These are phyloP conservation scores for Rallus limicola DNA, from an alignment of 2,113 vertebrate genomes.

Conservation along the genomic window DNA sequence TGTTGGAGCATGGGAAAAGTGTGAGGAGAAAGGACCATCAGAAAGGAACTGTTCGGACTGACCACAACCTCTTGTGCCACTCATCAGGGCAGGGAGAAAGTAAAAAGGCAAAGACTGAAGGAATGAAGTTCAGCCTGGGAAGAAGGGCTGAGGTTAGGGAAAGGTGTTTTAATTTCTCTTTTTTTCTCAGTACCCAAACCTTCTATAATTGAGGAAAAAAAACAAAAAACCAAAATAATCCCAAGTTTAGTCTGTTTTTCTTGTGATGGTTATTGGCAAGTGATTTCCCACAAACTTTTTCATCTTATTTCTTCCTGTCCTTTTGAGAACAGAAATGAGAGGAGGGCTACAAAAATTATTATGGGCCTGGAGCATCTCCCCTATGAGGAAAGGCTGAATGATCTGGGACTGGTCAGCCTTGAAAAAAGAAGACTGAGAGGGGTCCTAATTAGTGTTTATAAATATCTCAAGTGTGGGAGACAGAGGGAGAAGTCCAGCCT, in stretches of 20 bases:
- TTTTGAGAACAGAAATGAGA: neutral
- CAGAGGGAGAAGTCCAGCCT: too few species aligned
- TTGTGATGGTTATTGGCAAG: neutral
- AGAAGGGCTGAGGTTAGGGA: fast-evolving
- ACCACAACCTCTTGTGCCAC: neutral
- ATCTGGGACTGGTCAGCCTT: too few species aligned
- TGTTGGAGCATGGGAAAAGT: neutral
- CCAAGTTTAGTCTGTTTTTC: neutral
- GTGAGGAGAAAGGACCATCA: neutral
- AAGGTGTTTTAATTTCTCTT: neutral
- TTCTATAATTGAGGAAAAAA: neutral
- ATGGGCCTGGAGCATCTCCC: too few species aligned
- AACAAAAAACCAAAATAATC: neutral
- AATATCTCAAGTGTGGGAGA: too few species aligned
- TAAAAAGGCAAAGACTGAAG: neutral
- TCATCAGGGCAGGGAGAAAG: neutral
- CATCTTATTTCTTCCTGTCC: neutral
- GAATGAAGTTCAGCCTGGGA: neutral
- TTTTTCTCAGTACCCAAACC: neutral
- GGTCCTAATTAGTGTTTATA: too few species aligned
- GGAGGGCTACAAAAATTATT: too few species aligned
- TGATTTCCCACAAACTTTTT: neutral
- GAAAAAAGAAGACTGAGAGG: too few species aligned
- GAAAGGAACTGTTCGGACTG: neutral
- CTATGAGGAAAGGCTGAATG: too few species aligned